Conservation (phyloP, 2,113 vertebrate genomes). For the Platysteira castanea region DNA sequence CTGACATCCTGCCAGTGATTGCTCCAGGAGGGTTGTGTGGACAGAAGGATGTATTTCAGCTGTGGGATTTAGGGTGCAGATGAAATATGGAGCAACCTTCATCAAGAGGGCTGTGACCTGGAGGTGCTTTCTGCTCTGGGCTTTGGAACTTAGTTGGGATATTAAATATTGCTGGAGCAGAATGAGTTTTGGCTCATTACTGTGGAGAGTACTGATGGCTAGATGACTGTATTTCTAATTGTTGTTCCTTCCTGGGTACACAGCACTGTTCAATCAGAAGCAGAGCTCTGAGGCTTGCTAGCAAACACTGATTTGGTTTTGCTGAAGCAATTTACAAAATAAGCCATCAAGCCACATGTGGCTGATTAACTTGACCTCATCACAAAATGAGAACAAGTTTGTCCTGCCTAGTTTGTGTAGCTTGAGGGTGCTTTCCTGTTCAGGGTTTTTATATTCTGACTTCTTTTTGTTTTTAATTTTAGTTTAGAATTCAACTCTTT, state of each 20-base stretch:
- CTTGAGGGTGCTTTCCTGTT: conserved; percentile 21
- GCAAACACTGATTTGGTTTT: conserved; percentile 49
- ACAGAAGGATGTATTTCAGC: background rate
- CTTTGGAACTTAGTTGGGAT: conserved; percentile 15
- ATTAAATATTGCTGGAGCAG: conserved; percentile 19
- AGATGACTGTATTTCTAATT: conserved; percentile 22
- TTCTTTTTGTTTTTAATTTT: background rate
- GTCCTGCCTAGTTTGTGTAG: conserved; percentile 18
- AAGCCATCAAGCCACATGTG: conserved; percentile 59
- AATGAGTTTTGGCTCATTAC: background rate
- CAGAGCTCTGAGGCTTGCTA: conserved; percentile 40
- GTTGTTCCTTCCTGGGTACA: conserved; percentile 17
- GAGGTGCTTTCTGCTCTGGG: conserved; percentile 4
- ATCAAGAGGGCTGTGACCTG: background rate
- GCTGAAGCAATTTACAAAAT: conserved; percentile 49
- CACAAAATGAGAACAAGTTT: conserved; percentile 40
- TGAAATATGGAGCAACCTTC: background rate
- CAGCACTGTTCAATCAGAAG: conserved; percentile 29
- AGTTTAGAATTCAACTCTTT: background rate
- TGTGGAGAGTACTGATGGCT: background rate
- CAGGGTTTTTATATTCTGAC: background rate
- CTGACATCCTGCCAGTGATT: background rate
- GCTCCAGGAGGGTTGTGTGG: background rate
- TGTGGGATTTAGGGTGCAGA: background rate
- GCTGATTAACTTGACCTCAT: conserved; percentile 62